Base-by-base conservation (phyloP, 2,888 invertebrate species). In the Agapostemon virescens region DNA sequence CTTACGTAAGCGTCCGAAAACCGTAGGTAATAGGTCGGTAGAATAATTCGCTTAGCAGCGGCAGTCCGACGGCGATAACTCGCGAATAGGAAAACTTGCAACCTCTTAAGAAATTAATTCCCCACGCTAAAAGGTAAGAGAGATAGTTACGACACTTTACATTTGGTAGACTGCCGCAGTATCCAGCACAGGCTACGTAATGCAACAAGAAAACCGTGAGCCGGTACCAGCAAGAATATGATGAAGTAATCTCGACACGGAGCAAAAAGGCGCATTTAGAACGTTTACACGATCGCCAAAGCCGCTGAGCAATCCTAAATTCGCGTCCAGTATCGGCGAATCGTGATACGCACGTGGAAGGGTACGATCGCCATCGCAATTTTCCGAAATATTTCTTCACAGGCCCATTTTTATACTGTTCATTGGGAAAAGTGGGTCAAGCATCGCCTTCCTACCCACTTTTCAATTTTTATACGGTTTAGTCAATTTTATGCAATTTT, bases 1-100 rank as follows among this genome's bases (percentile, higher is more conserved):
- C n/a, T 83, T 81, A 61, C 77, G 69, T 81, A 77, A 81, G n/a
- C 38, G 42, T 42, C 49, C 64, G 17, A 66, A 49, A 63, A 52
- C 38, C 2, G n/a, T 49, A 9, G 20, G 45, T 63, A 30, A n/a
- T 11, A 17, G 3, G 13, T 26, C 15, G 36, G 36, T 23, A 26
- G 69, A 69, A 61, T 40, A 78, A 77, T 77, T 77, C 52, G 23
- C 23, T 23, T 45, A 45, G 45, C 23, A 4, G 13, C 13, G 52
- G 15, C 23, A 11, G 13, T 40, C 52, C 9, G 20, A 3, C 20
- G 6, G 20, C 45, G 45, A 45, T 45, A 17, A 3, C 1, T 13
- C 23, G 55, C 1, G 15, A 55, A 26, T 15, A 5, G 15, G 55
- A 26, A 26, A 55, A 55, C 55, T 55, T 6, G 26, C 5, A 26